These are phyloP conservation scores for Lytechinus variegatus DNA, from an alignment of 35 echinoderm and acorn worm species.

Conservation along the genomic window DNA sequence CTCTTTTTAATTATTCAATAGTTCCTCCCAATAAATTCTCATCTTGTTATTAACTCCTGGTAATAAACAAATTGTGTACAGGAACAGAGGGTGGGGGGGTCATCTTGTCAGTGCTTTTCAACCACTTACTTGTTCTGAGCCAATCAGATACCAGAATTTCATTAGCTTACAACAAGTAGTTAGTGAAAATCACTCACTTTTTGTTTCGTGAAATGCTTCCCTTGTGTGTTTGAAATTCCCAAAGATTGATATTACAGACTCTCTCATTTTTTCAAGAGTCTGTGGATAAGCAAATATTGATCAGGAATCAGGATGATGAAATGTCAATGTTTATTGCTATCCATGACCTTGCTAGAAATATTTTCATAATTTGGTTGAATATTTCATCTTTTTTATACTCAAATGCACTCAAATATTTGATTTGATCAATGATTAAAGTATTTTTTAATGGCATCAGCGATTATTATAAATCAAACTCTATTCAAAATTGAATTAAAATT, in stretches of 20 bases:
- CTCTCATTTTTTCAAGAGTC: background rate
- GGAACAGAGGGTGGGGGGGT: background rate
- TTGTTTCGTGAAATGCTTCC: no score
- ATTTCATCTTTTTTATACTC: background rate
- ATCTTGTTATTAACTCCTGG: background rate
- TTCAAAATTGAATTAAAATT: no score
- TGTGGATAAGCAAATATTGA: background rate
- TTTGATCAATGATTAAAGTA: background rate
- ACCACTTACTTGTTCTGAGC: no score
- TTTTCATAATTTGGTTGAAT: background rate
- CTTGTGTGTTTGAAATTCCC: background rate
- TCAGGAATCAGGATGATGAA: background rate
- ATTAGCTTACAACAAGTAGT: no score
- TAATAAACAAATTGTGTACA: background rate
- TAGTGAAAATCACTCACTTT: no score
- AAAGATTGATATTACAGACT: background rate
- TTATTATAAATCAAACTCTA: background rate
- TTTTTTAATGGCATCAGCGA: background rate
- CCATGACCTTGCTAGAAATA: background rate
- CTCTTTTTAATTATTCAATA: background rate
- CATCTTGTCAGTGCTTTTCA: no score
- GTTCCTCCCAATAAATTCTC: background rate
- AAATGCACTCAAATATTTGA: background rate
- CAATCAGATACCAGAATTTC: no score
- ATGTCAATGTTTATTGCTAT: background rate